phyloP scores from a whole-genome alignment of 2,113 vertebrate species.

The Coturnix japonica region DNA sequence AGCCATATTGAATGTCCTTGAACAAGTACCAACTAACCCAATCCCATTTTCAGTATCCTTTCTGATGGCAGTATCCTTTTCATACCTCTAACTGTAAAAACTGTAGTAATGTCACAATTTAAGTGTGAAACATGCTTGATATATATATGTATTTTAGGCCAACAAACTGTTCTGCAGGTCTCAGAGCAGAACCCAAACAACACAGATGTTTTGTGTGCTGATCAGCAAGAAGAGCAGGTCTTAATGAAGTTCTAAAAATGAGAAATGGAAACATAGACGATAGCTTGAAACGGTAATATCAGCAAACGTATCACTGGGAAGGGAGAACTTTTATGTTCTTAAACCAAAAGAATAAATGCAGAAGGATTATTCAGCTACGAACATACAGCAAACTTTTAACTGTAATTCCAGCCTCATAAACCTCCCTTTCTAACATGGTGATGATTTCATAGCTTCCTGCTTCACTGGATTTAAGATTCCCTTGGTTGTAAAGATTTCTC shows the following conservation, averaged over 20 bases:
- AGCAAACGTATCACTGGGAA: not conserved
- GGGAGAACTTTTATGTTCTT: not conserved
- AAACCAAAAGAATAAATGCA: not conserved
- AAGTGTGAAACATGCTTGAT: not conserved
- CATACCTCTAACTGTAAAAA: not conserved
- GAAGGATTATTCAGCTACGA: not conserved
- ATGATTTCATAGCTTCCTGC: not conserved
- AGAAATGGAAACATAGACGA: not conserved
- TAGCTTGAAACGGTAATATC: not conserved
- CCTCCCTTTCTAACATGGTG: not conserved
- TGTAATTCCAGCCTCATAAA: not conserved
- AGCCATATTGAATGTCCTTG: not conserved
- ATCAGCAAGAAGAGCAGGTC: not conserved
- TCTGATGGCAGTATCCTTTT: not conserved
- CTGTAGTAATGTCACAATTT: not conserved
- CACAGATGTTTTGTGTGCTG: not conserved
- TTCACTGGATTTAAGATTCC: constrained; percentile 28
- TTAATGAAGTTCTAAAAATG: not conserved
- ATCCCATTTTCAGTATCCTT: not conserved
- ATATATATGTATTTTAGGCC: not conserved
- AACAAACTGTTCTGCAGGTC: not conserved
- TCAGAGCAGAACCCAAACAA: not conserved
- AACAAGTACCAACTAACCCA: not conserved
- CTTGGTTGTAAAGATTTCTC: not conserved
- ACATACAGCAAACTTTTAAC: not conserved